A percentile compares a stretch with the other conserved stretches of the same genome.
Evolutionary conservation across 2,113 vertebrate species (phyloP).

Genomic region (Lucifuga dentata): DNA sequence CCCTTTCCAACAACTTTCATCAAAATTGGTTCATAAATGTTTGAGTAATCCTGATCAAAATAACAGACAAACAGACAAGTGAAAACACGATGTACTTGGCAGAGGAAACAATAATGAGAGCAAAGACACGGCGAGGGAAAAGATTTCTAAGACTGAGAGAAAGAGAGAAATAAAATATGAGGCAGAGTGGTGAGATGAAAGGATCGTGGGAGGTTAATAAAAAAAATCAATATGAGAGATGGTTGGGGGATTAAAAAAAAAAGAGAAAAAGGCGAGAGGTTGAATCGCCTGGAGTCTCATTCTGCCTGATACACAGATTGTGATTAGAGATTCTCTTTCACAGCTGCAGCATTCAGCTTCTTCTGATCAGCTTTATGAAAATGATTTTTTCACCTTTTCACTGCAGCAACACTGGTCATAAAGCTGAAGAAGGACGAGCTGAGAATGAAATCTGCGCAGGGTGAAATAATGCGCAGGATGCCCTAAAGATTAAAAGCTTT

Average conservation of each 20-base stretch:
- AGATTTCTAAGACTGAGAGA: not conserved
- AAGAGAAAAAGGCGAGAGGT: too few species aligned
- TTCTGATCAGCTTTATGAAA: not conserved
- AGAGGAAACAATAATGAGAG: constrained; percentile 7
- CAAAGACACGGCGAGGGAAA: not conserved
- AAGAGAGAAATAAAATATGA: constrained; percentile 12
- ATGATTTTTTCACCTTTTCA: not conserved
- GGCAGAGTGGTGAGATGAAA: constrained; percentile 64
- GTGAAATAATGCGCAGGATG: too few species aligned
- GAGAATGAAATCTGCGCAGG: too few species aligned
- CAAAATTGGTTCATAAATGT: too few species aligned
- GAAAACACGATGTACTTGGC: not conserved
- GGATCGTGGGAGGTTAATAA: constrained; percentile 54
- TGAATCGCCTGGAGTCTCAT: not conserved
- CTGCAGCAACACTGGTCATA: not conserved
- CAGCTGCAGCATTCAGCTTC: not conserved
- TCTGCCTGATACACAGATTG: constrained; percentile 7
- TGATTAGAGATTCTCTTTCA: constrained; percentile 32
- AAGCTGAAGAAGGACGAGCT: too few species aligned
- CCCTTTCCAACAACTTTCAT: too few species aligned
- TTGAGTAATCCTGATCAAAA: too few species aligned
- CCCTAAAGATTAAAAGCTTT: too few species aligned
- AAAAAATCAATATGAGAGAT: constrained; percentile 78
- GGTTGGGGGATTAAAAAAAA: constrained; percentile 1
- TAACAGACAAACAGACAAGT: too few species aligned